These are phyloP conservation scores for Saguinus oedipus DNA, from an alignment of 2,797 vertebrate genomes.

Conservation along the genomic window DNA sequence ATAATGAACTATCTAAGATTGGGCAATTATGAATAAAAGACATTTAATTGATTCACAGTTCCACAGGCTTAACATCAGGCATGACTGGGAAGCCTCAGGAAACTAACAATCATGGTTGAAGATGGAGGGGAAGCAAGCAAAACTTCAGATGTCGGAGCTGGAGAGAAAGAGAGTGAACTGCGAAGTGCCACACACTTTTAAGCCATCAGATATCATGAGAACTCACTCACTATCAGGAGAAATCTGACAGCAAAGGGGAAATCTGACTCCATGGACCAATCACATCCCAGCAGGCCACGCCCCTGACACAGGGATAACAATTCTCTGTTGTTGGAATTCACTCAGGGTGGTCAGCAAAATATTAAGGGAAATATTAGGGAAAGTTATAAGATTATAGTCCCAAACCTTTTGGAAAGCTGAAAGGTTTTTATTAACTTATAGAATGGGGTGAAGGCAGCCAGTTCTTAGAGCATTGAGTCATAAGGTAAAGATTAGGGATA, in stretches of 20 bases:
- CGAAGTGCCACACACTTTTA: neutral
- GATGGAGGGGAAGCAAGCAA: neutral
- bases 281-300: neutral
- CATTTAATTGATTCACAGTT: neutral
- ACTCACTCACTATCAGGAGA: neutral
- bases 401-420: too few relatives aligned
- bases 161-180: neutral
- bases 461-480: too few relatives aligned
- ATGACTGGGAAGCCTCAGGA: too few relatives aligned
- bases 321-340: neutral
- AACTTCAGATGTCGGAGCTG: neutral
- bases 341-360: too few relatives aligned
- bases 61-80: neutral
- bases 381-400: too few relatives aligned
- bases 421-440: too few relatives aligned
- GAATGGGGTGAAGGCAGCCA: too few relatives aligned
- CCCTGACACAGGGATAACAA: neutral
- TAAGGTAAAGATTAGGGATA: too few relatives aligned
- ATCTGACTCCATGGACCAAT: neutral
- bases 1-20: neutral
- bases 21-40: neutral
- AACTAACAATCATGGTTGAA: neutral
- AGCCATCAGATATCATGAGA: neutral
- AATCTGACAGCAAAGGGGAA: neutral
- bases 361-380: too few relatives aligned